Conservation (phyloP, 2,888 invertebrate species). For the Carterocephalus palaemon region DNA sequence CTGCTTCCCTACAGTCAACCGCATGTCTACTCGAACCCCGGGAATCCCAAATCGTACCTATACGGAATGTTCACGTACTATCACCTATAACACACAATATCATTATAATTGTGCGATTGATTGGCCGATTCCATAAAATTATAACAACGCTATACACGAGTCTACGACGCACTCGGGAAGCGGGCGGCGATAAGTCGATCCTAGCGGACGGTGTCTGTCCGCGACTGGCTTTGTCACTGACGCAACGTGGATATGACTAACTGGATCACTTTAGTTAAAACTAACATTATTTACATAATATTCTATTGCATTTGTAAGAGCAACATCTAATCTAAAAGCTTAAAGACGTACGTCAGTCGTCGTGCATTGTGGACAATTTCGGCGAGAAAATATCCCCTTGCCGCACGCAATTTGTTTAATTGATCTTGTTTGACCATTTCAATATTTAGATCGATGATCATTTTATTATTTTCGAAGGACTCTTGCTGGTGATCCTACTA, state of each 20-base stretch:
- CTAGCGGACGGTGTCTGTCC: conserved; percentile 70
- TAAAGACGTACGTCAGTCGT: background rate
- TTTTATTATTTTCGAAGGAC: too few species aligned
- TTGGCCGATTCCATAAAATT: too few species aligned
- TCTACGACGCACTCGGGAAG: conserved; percentile 66
- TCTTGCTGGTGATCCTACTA: too few species aligned
- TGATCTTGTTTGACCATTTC: too few species aligned
- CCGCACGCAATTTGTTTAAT: background rate
- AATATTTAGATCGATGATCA: too few species aligned
- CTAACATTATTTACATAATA: background rate
- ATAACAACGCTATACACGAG: background rate
- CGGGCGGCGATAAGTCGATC: conserved; percentile 72
- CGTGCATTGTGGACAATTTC: background rate
- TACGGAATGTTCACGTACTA: too few species aligned
- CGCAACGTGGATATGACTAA: conserved; percentile 43
- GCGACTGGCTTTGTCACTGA: conserved; percentile 24
- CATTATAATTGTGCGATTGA: too few species aligned
- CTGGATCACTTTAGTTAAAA: conserved; percentile 1
- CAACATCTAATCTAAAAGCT: background rate
- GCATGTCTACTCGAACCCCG: too few species aligned
- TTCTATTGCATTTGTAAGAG: background rate
- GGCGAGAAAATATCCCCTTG: background rate
- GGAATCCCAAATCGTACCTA: too few species aligned
- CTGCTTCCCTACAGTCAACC: too few species aligned
- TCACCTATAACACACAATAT: too few species aligned